phyloP scores from a whole-genome alignment of 2,113 vertebrate species.

The Ciconia boyciana region DNA sequence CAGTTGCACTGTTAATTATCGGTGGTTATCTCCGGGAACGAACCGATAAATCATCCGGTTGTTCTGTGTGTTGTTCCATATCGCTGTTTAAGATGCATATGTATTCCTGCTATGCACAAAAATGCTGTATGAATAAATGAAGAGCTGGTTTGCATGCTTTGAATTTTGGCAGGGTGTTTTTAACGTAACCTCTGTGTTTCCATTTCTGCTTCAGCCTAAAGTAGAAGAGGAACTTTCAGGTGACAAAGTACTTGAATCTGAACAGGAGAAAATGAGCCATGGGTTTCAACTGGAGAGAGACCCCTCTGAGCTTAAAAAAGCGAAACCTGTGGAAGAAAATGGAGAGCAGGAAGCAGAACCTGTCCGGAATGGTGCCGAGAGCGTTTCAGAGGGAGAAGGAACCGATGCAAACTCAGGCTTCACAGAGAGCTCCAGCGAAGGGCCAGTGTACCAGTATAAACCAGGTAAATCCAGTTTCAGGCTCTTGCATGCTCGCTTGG shows the following conservation, averaged over 20 bases:
- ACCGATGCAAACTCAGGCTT: slow-evolving; percentile 69
- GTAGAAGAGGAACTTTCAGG: slow-evolving; percentile 72
- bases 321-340: slow-evolving; percentile 80
- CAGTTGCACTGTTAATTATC: not conserved
- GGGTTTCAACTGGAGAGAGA: slow-evolving; percentile 69
- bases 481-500: not conserved
- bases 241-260: slow-evolving; percentile 74
- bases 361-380: slow-evolving; percentile 86
- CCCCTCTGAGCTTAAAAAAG: slow-evolving; percentile 48
- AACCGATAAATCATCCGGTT: not conserved
- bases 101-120: not conserved
- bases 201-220: slow-evolving; percentile 71
- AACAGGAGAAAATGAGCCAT: slow-evolving; percentile 74
- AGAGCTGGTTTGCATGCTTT: fast-evolving
- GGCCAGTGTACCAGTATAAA: slow-evolving; percentile 67
- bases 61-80: not conserved
- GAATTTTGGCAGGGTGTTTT: not conserved
- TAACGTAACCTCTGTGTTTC: not conserved
- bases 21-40: not conserved
- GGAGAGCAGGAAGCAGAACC: slow-evolving; percentile 84
- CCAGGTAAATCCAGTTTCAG: slow-evolving; percentile 75
- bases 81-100: no score
- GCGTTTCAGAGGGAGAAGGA: slow-evolving; percentile 83
- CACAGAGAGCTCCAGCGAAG: slow-evolving; percentile 75
- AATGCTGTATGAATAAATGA: fast-evolving